These are phyloP conservation scores for Priocnemis perturbator DNA, from an alignment of 2,888 invertebrate species.

Conservation along the genomic window DNA sequence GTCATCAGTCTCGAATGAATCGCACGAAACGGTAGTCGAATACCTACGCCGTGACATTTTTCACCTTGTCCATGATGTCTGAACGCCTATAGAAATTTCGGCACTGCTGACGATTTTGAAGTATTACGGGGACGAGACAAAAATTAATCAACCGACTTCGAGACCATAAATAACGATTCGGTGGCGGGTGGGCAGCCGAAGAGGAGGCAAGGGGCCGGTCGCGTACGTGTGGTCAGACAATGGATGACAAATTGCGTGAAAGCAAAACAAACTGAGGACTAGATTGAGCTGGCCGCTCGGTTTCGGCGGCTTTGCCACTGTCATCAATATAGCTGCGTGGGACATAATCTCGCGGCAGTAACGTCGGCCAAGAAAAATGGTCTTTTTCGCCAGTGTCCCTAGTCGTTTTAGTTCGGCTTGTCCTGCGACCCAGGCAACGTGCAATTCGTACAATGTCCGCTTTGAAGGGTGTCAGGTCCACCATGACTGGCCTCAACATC, in stretches of 20 bases:
- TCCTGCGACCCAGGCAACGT: too few relatives aligned
- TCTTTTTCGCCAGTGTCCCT: conserved; percentile 43
- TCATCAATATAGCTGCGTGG: conserved; percentile 62
- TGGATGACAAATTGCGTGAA: conserved; percentile 71
- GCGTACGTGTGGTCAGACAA: conserved; percentile 60
- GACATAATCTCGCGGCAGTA: conserved; percentile 57
- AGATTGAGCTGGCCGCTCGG: conserved; percentile 60
- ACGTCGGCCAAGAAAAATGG: conserved; percentile 60
- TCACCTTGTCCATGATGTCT: not conserved
- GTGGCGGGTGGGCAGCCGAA: conserved; percentile 4
- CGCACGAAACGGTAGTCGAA: not conserved
- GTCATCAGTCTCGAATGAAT: too few relatives aligned
- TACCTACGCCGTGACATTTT: not conserved
- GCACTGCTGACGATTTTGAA: not conserved
- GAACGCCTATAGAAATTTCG: not conserved
- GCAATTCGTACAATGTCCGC: too few relatives aligned
- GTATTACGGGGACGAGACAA: conserved; percentile 41
- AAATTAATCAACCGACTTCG: conserved; percentile 67
- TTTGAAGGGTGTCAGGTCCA: too few relatives aligned
- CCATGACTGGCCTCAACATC: too few relatives aligned
- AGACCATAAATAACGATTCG: conserved; percentile 70
- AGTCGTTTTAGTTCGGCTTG: conserved; percentile 36
- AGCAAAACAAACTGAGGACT: conserved; percentile 66
- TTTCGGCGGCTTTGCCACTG: conserved; percentile 52
- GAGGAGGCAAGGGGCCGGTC: conserved; percentile 29